Conservation (phyloP, 2,113 vertebrate genomes). For the Mustelus asterias region DNA sequence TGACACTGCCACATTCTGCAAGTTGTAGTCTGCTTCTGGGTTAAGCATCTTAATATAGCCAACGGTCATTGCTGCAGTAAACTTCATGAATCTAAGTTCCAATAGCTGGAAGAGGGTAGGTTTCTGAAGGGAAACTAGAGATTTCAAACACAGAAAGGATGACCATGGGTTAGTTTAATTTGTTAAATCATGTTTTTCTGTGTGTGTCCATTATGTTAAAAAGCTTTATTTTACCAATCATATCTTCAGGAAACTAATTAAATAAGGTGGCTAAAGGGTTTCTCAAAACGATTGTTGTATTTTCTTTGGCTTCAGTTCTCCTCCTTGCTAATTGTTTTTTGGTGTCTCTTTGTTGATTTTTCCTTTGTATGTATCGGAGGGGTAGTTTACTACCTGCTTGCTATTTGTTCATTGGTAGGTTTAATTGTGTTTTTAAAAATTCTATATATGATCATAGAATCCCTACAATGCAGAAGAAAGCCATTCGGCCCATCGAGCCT, state of each 20-base stretch:
- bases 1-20: neutral
- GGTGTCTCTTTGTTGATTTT: neutral
- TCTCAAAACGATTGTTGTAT: neutral
- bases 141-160: neutral
- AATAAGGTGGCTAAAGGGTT: neutral
- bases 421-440: neutral
- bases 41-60: neutral
- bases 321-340: neutral
- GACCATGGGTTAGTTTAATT: neutral
- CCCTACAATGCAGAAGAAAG: no score
- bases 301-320: neutral
- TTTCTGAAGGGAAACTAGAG: neutral
- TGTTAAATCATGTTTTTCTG: neutral
- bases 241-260: neutral
- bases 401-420: neutral
- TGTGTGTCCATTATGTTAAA: neutral
- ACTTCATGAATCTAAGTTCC: neutral
- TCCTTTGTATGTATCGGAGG: neutral
- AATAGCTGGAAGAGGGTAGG: neutral
- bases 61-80: neutral
- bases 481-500: no score
- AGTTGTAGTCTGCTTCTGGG: neutral
- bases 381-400: neutral
- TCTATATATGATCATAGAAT: no score
- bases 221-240: neutral